Conservation (phyloP, 2,888 invertebrate species). For the Agriopis leucophaearia region DNA sequence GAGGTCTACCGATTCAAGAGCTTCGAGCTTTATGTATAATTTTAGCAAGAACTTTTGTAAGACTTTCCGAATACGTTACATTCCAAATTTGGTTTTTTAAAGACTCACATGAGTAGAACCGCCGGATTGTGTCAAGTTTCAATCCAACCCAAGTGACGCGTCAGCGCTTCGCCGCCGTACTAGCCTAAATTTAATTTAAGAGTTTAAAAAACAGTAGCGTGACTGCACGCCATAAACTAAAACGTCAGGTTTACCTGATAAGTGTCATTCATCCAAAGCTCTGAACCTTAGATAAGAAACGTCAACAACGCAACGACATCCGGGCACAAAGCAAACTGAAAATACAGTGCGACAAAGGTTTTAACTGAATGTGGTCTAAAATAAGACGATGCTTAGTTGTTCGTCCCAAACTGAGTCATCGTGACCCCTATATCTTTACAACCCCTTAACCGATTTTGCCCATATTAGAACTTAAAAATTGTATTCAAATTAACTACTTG, state of each 20-base stretch:
- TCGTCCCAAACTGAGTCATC: no score
- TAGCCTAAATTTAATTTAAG: conserved; percentile 21
- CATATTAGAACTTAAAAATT: no score
- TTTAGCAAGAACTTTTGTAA: no score
- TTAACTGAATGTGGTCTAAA: background rate
- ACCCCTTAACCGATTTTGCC: no score
- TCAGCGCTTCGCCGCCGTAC: no score
- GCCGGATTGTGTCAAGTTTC: background rate
- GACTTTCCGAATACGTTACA: no score
- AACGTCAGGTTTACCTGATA: conserved; percentile 73
- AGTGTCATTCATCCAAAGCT: conserved; percentile 70
- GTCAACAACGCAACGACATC: conserved; percentile 73
- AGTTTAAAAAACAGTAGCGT: conserved; percentile 67
- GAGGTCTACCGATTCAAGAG: no score
- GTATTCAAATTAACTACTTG: no score
- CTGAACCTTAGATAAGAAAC: conserved; percentile 68
- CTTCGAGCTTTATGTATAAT: no score
- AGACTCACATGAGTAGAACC: conserved; percentile 8
- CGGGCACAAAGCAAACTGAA: conserved; percentile 70
- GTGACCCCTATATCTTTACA: no score
- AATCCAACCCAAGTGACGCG: background rate
- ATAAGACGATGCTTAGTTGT: no score
- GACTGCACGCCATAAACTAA: conserved; percentile 66
- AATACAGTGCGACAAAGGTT: conserved; percentile 41
- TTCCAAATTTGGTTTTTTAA: background rate